These are phyloP conservation scores for Pantherophis guttatus DNA, from an alignment of 2,113 vertebrate genomes.

Conservation along the genomic window DNA sequence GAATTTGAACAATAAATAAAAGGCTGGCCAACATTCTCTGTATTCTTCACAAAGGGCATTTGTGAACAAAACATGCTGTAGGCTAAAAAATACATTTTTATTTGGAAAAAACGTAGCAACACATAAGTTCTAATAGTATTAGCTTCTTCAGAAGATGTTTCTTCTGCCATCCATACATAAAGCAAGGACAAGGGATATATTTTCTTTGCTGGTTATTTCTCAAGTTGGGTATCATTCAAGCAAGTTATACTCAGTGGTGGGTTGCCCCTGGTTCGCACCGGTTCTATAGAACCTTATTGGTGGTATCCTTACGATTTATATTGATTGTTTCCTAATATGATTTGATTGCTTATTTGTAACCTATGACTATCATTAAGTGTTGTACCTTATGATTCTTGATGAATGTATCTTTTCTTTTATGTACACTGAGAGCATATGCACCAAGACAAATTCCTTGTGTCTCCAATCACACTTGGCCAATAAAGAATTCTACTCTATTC, in stretches of 20 bases:
- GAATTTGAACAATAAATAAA: slow-evolving; percentile 6
- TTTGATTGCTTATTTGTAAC: too few species aligned
- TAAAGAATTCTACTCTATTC: too few species aligned
- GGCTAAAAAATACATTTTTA: background rate
- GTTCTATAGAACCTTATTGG: too few species aligned
- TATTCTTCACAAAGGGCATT: background rate
- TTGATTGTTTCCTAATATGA: too few species aligned
- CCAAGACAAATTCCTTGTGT: too few species aligned
- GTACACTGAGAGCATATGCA: too few species aligned
- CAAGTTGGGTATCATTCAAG: background rate
- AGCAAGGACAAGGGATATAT: background rate
- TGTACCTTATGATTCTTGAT: too few species aligned
- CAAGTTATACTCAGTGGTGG: background rate
- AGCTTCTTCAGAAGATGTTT: background rate
- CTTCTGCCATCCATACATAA: background rate
- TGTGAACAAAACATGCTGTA: background rate
- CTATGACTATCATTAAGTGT: too few species aligned
- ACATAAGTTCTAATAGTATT: background rate
- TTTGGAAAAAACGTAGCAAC: slow-evolving; percentile 2
- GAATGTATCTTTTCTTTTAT: too few species aligned
- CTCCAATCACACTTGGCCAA: too few species aligned
- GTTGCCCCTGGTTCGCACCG: too few species aligned
- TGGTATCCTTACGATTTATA: too few species aligned
- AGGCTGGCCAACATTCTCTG: background rate
- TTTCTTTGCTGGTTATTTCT: background rate